Percentiles rank a stretch among this genome's conserved stretches.
Evolutionary conservation across 2,113 vertebrate genomes (phyloP).

Genomic region (Tetrao urogallus): DNA sequence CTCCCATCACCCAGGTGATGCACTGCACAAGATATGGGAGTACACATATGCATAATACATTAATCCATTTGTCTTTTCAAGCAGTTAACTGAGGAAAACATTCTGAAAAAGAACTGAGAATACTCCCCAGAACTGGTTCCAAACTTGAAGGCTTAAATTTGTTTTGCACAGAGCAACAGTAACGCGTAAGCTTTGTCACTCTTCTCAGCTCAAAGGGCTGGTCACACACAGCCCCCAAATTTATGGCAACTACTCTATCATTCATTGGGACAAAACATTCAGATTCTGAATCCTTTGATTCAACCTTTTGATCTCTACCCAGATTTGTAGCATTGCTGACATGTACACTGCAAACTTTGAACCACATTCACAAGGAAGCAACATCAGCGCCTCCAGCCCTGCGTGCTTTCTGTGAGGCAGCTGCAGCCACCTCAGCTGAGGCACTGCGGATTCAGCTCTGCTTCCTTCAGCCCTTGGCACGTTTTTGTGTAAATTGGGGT

Average conservation of each 20-base stretch:
- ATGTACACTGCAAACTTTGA: background rate
- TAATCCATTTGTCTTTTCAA: background rate
- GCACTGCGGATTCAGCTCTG: background rate
- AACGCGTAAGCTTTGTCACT: background rate
- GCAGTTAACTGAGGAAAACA: background rate
- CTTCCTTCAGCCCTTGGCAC: background rate
- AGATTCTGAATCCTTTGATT: background rate
- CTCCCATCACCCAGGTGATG: background rate
- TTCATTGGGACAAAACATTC: background rate
- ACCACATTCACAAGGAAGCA: accelerated
- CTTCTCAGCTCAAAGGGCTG: background rate
- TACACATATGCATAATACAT: background rate
- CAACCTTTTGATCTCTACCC: background rate
- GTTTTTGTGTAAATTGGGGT: background rate
- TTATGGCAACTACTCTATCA: accelerated
- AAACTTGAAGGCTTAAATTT: background rate
- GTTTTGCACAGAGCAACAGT: background rate
- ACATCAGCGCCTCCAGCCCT: background rate
- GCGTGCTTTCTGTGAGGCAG: background rate
- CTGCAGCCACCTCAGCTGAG: background rate
- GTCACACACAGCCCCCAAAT: background rate
- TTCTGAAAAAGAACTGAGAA: background rate
- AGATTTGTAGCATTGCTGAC: background rate
- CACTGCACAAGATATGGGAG: background rate
- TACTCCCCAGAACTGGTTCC: background rate